These are phyloP conservation scores for Pempheris klunzingeri DNA, from an alignment of 2,797 vertebrate genomes.

Conservation along the genomic window DNA sequence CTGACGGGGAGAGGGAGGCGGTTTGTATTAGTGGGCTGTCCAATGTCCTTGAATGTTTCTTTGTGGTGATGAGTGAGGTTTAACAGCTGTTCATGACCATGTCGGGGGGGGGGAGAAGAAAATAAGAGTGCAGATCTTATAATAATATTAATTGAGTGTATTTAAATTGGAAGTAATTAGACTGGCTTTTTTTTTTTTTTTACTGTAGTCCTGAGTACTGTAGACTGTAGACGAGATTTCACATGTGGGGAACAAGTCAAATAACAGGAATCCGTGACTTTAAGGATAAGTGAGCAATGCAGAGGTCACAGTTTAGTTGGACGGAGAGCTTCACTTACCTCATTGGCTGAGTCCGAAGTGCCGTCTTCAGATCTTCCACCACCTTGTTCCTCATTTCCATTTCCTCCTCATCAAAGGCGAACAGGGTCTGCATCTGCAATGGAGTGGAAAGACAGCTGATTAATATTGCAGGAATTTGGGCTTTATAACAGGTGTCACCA, in stretches of 20 bases:
- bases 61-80: conserved; percentile 57
- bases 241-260: conserved; percentile 24
- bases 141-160: conserved; percentile 29
- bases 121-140: conserved; percentile 24
- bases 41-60: conserved; percentile 55
- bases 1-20: conserved; percentile 38
- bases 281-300: not conserved
- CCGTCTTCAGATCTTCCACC: conserved; percentile 98
- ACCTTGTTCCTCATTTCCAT: conserved; percentile 97
- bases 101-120: conserved; percentile 14
- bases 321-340: conserved; percentile 82
- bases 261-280: not conserved
- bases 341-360: conserved; percentile 97
- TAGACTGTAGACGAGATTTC: no score
- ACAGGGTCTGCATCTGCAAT: conserved; percentile 95
- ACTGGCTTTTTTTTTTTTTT: not conserved
- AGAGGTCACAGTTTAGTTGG: not conserved
- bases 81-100: conserved; percentile 48
- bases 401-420: conserved; percentile 96
- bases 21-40: conserved; percentile 34
- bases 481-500: not conserved
- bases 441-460: not conserved
- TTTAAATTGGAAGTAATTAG: conserved; percentile 41
- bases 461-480: not conserved
- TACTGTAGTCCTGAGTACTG: not conserved